Base-by-base conservation (phyloP, 2,888 invertebrate genomes). In the Morpho deidamia region DNA sequence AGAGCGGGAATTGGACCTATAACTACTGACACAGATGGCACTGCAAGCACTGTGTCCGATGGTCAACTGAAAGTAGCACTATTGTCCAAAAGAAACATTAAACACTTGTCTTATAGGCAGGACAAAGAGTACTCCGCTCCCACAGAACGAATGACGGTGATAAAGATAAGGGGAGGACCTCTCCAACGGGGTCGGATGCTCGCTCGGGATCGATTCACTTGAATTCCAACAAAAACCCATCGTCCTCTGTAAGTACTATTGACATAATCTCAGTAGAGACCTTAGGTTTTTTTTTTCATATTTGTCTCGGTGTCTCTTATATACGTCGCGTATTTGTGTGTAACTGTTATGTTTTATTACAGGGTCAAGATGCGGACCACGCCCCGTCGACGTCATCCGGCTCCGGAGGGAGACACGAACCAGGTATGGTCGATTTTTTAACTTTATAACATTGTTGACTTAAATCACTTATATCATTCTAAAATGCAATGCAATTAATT, bases 131-230 rank as follows among this genome's bases (percentile, higher is more conserved):
- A 64, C 82, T 90, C 61, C 85, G 90, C 83, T 92, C 84, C 76
- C 92, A 71, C 85, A 91, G 70, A 84, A 93, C 83, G 80, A 92
- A 72, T 88, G 93, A 83, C 83, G 91, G 69, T 85, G 86, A 85
- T 59, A 91, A 78, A 83, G 90, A 75, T 67, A 85, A 83, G 71
- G 90, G 73, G 70, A 74, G 83, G 71, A 80, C 77, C 53, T 87
- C 85, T 63, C 85, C 87, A 64, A 73, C 74, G 55, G 79, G 78
- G 64, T 68, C 76, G 51, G 74, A 71, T 55, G 66, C 62, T 54
- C 69, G 75, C 54, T 72, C 75, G 49, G 72, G 74, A 62, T 70
- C 72, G 54, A 69, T 67, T 67, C 76, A 77, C 67, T 74, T 82
- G 68, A 80, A 74, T 72, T 74, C 81, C 59, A 80, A 80, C 74